Evolutionary conservation across 2,888 invertebrate genomes (phyloP), one percentile per base, ranked within the genome.

Genomic region (Camponotus fellah): DNA sequence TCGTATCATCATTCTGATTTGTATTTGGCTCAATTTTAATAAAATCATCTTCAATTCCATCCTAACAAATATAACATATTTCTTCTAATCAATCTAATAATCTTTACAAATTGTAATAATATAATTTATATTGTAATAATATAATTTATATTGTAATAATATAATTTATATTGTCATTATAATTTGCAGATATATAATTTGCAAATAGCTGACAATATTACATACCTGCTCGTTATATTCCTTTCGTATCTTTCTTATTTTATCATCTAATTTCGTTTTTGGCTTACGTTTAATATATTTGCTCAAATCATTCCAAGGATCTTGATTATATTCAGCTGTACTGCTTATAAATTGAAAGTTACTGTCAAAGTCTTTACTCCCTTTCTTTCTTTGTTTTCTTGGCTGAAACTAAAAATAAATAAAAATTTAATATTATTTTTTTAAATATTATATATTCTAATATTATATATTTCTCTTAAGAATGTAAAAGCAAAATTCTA

Each of bases 231-330:
- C 95, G 84, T 95, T 95, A 72, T 95, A 93, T 88, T 96, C 94
- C 12, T 85, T 87, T 46, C 91, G 90, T 34, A 93, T 96, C 96
- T 96, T 96, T 60, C 96, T 96, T 89, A 98, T 98, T 95, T 97
- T 98, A 87, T 98, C 98, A 94, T 98, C 98, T 1, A 98, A 96
- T 91, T 98, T 97, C 21, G 97, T 96, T 91, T 97, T 97, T 0
- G 97, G 97, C 95, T 98, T 98, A 53, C 98, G 96, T 92, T 97
- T 97, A 0, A 98, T 96, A 94, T 97, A 98, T 92, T 97, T 97
- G 91, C 96, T 96, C 37, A 98, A 93, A 95, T 98, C 97, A 93
- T 97, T 97, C 97, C 98, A 97, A 5, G 97, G 96, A 92, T 98
- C 97, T 95, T 97, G 94, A 93, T 98, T 98, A 93, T 98, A 98